These are phyloP conservation scores for Erynnis tages DNA, from an alignment of 2,888 invertebrate species.

Conservation along the genomic window DNA sequence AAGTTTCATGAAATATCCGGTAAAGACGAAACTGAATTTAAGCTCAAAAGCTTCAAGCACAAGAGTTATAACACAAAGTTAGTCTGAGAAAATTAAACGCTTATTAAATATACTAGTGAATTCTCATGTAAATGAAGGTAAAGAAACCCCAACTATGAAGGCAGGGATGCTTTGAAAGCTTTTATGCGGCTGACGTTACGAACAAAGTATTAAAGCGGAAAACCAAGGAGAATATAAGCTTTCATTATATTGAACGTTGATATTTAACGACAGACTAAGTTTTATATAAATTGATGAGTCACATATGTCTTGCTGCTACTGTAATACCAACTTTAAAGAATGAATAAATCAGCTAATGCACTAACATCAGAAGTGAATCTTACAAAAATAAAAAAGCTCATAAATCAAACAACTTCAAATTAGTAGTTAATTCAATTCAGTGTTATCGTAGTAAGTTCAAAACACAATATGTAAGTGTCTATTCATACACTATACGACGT, in stretches of 20 bases:
- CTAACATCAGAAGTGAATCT: no score
- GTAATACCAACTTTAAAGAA: no score
- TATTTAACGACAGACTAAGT: neutral
- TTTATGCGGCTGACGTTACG: slow-evolving; percentile 40
- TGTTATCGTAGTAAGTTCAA: no score
- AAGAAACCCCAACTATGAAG: slow-evolving; percentile 45
- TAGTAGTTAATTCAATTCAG: no score
- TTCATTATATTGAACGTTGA: neutral
- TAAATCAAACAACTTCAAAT: no score
- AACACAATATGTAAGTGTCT: no score
- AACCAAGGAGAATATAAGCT: neutral
- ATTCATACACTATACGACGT: no score
- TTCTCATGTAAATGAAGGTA: slow-evolving; percentile 63
- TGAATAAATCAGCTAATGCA: no score
- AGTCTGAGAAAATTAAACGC: slow-evolving; percentile 1
- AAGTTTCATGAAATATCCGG: no score
- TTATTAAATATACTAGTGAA: slow-evolving; percentile 35
- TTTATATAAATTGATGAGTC: no score
- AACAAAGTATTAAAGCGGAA: slow-evolving; percentile 14
- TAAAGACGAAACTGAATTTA: neutral
- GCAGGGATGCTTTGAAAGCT: slow-evolving; percentile 50
- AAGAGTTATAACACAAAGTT: neutral
- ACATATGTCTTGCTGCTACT: no score
- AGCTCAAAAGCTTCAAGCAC: neutral
- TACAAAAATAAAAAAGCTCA: no score